These are phyloP conservation scores for Littorina saxatilis DNA, from an alignment of 1,140 invertebrate genomes.

Conservation along the genomic window DNA sequence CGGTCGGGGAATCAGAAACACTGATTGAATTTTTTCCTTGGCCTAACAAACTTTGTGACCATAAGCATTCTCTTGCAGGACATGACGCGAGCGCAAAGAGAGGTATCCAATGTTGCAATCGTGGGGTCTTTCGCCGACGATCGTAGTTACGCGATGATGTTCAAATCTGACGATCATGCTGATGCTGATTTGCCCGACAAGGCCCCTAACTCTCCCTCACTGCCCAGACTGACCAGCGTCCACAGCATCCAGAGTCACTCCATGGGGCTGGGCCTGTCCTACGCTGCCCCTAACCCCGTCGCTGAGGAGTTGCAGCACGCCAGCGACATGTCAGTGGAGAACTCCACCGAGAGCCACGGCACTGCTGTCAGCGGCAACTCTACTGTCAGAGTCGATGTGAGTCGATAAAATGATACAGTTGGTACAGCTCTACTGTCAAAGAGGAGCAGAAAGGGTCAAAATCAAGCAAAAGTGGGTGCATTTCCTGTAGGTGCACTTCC, in stretches of 20 bases:
- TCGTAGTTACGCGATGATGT: conserved; percentile 28
- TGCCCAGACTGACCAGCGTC: conserved; percentile 1
- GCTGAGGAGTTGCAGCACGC: conserved; percentile 58
- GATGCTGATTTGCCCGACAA: background rate
- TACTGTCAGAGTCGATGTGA: background rate
- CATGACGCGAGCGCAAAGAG: background rate
- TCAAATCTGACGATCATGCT: background rate
- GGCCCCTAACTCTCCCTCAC: background rate
- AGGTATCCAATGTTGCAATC: conserved; percentile 9
- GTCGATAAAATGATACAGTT: no score
- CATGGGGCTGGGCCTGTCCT: background rate
- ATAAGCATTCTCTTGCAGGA: background rate
- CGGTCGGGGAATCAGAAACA: no score
- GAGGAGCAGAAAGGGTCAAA: no score
- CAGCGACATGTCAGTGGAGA: conserved; percentile 47
- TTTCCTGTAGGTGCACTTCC: no score
- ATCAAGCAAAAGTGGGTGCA: no score
- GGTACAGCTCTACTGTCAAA: no score
- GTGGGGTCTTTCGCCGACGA: conserved; percentile 35
- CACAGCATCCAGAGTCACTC: conserved; percentile 11
- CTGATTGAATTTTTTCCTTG: no score
- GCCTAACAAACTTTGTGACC: no score
- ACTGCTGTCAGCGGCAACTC: background rate
- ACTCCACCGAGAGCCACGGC: background rate
- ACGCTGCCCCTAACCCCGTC: conserved; percentile 21